phyloP scores from a whole-genome alignment of 2,113 vertebrate genomes.

The Trachemys scripta region DNA sequence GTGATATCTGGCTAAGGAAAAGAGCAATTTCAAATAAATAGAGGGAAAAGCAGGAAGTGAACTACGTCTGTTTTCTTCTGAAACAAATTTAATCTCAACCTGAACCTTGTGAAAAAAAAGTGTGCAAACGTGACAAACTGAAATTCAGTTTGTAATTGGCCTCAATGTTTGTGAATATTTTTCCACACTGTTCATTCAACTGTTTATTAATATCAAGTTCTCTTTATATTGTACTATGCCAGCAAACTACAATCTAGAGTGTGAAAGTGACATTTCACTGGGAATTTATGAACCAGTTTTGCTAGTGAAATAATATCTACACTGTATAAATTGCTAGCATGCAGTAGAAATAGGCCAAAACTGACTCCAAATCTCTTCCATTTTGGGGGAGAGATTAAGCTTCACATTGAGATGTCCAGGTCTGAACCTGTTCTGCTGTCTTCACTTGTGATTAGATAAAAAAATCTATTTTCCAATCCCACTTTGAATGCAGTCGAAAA shows the following conservation, averaged over 20 bases:
- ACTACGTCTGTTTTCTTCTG: not conserved
- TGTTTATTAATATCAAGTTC: constrained; percentile 44
- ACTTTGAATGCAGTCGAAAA: not conserved
- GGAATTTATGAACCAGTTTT: constrained; percentile 1
- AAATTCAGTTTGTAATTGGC: constrained; percentile 27
- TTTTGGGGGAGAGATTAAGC: not conserved
- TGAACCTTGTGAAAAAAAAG: constrained; percentile 40
- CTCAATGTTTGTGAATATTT: constrained; percentile 46
- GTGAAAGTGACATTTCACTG: not conserved
- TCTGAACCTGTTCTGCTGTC: not conserved
- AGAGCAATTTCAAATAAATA: not conserved
- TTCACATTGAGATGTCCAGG: not conserved
- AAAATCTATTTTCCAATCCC: not conserved
- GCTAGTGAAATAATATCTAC: constrained; percentile 36
- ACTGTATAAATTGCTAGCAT: constrained; percentile 17
- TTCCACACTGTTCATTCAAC: not conserved
- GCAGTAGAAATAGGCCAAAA: not conserved
- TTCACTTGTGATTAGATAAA: not conserved
- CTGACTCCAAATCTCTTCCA: not conserved
- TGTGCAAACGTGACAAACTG: constrained; percentile 6
- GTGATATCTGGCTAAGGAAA: not conserved
- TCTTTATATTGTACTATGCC: not conserved
- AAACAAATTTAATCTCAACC: constrained; percentile 30
- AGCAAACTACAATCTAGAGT: not conserved
- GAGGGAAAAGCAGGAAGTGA: constrained; percentile 50